phyloP scores from a whole-genome alignment of 2,888 invertebrate species.

The Coremacera marginata region DNA sequence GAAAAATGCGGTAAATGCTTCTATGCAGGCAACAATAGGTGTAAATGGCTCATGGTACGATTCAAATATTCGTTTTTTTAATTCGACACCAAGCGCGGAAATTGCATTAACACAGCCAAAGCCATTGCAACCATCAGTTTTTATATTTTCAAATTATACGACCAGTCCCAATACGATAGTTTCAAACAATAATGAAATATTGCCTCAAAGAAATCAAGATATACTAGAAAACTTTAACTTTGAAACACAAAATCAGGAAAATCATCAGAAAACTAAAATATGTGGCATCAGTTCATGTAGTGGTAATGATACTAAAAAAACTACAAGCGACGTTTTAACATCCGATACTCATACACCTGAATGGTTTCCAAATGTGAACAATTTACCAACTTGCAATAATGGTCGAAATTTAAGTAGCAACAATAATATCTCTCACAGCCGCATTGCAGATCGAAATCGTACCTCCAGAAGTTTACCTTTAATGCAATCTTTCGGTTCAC shows the following conservation, averaged over 20 bases:
- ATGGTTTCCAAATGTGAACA: slow-evolving; percentile 55
- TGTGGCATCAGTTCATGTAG: slow-evolving; percentile 26
- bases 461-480: slow-evolving; percentile 55
- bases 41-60: slow-evolving; percentile 16
- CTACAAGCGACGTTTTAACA: slow-evolving; percentile 10
- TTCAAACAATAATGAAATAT: slow-evolving; percentile 27
- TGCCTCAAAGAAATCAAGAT: slow-evolving; percentile 39
- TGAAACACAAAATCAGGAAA: slow-evolving; percentile 61
- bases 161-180: slow-evolving; percentile 53
- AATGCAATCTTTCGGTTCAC: slow-evolving; percentile 56
- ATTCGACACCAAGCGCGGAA: slow-evolving; percentile 23
- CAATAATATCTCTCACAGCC: slow-evolving; percentile 49
- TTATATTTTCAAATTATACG: slow-evolving; percentile 66
- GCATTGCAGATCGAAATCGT: slow-evolving; percentile 49
- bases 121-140: slow-evolving; percentile 65
- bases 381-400: slow-evolving; percentile 44
- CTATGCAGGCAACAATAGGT: background rate
- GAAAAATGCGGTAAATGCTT: slow-evolving; percentile 19
- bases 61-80: background rate
- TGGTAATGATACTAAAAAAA: slow-evolving; percentile 40
- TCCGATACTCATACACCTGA: slow-evolving; percentile 38
- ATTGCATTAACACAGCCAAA: slow-evolving; percentile 54
- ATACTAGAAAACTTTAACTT: slow-evolving; percentile 43
- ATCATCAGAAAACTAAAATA: slow-evolving; percentile 47
- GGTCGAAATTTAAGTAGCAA: slow-evolving; percentile 43